phyloP scores from a whole-genome alignment of 1,140 invertebrate species.

The Drosophila micromelanica region DNA sequence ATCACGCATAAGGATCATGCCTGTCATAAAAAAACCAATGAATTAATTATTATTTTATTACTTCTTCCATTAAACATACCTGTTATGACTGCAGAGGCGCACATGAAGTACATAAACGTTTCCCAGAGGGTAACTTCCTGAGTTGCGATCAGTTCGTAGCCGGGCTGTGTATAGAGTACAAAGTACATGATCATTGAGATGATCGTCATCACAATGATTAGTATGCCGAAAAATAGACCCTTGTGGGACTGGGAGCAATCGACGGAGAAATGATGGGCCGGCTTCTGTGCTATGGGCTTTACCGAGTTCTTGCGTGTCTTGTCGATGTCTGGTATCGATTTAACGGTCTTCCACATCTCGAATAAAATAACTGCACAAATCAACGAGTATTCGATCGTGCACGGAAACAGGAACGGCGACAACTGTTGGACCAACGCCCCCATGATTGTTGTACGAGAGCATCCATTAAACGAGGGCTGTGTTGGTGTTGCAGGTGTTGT shows the following conservation, averaged over 20 bases:
- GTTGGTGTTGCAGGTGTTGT: constrained; percentile 20
- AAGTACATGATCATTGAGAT: constrained; percentile 96
- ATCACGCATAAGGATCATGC: constrained; percentile 87
- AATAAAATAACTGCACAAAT: constrained; percentile 94
- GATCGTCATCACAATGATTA: constrained; percentile 93
- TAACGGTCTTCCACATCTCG: constrained; percentile 92
- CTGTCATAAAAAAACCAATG: constrained; percentile 60
- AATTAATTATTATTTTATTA: neutral
- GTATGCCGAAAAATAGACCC: constrained; percentile 93
- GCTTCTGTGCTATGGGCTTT: constrained; percentile 80
- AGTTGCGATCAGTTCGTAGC: constrained; percentile 88
- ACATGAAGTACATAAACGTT: constrained; percentile 87
- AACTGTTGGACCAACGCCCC: constrained; percentile 91
- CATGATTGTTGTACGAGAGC: constrained; percentile 86
- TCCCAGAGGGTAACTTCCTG: constrained; percentile 92
- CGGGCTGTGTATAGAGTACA: constrained; percentile 90
- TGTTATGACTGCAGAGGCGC: constrained; percentile 69
- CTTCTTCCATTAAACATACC: constrained; percentile 54
- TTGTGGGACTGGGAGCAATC: constrained; percentile 95
- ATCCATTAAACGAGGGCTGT: constrained; percentile 59
- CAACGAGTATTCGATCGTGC: constrained; percentile 94
- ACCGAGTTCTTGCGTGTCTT: constrained; percentile 73
- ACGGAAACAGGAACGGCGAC: constrained; percentile 94
- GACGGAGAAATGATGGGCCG: constrained; percentile 91
- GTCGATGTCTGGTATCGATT: constrained; percentile 80